Base-by-base conservation (phyloP, 2,888 invertebrate genomes). In the Amaurobius ferox region DNA sequence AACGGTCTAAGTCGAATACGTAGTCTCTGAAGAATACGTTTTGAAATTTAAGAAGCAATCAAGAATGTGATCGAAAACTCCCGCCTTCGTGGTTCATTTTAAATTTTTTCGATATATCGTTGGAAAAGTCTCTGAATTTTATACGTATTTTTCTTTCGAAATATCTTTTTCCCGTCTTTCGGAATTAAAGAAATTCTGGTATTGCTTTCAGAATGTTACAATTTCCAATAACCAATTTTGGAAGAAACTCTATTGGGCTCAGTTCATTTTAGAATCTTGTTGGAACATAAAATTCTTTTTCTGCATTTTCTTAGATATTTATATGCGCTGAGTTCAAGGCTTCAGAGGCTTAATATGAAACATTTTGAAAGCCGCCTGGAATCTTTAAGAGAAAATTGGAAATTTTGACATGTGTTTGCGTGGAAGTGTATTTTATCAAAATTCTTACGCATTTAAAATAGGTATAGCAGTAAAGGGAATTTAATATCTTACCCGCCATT, bases 281-380 rank as follows among this genome's bases (percentile, higher is more conserved):
- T 44, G 44, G 44, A 44, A 44, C n/a, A 44, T 44, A 44, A 44
- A 44, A 44, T 44, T 44, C n/a, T 16, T 44, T 44, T 44, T 44
- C 44, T 44, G 44, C n/a, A 44, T 44, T 16, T 16, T 44, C n/a
- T 16, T 16, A 44, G 44, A 16, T 13, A 44, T 44, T 44, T 44
- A 44, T 44, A 44, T 44, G 44, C 44, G 6, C 44, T 16, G 44
- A 44, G n/a, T 16, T 44, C 9, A 5, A 44, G 44, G 16, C 44
- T 44, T 44, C n/a, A 9, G 44, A 44, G 44, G 44, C 16, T 44
- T 44, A 44, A 44, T 44, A 44, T 16, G n/a, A 44, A 44, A 44
- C 44, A 44, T 44, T 16, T 44, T 44, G 16, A 44, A 44, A 44
- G 44, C 44, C 44, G 44, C 16, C 44, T 44, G 9, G 11, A 44